These are phyloP conservation scores for Sturnus vulgaris DNA, from an alignment of 2,113 vertebrate genomes.

Conservation along the genomic window DNA sequence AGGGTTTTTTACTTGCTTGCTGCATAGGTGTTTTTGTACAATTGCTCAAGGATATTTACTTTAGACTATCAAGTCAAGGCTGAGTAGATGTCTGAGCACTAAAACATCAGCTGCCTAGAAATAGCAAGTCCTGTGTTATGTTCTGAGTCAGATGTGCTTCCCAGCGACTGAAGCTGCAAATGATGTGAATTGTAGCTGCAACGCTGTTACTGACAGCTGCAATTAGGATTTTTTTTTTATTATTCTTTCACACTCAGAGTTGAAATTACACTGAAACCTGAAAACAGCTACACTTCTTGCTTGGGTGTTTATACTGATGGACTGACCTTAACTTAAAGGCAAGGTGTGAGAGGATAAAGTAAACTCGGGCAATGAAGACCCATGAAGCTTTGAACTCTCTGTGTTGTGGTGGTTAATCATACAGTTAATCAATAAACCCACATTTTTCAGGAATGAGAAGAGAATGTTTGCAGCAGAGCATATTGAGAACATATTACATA, in stretches of 20 bases:
- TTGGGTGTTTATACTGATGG: not conserved
- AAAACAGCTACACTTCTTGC: not conserved
- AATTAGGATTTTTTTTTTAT: not conserved
- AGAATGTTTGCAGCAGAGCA: not conserved
- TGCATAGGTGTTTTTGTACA: conserved; percentile 33
- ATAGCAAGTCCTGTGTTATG: not conserved
- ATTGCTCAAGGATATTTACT: conserved; percentile 48
- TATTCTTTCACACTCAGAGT: not conserved
- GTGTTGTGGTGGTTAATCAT: not conserved
- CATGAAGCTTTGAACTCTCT: not conserved
- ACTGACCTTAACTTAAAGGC: not conserved
- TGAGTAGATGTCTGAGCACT: conserved; percentile 17
- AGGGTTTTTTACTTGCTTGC: not conserved
- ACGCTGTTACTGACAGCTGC: not conserved
- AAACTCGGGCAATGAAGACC: not conserved
- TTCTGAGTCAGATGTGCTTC: not conserved
- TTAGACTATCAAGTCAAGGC: conserved; percentile 47
- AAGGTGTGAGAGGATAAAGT: not conserved
- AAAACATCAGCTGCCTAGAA: conserved; percentile 8
- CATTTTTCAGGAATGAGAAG: not conserved
- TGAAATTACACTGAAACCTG: not conserved
- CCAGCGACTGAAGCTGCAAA: not conserved
- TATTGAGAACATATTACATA: not conserved
- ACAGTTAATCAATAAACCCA: not conserved
- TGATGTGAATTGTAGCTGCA: not conserved